Evolutionary conservation across 2,113 vertebrate species (phyloP), one percentile per base, ranked within the genome.

Genomic region (Spheniscus mendiculus): DNA sequence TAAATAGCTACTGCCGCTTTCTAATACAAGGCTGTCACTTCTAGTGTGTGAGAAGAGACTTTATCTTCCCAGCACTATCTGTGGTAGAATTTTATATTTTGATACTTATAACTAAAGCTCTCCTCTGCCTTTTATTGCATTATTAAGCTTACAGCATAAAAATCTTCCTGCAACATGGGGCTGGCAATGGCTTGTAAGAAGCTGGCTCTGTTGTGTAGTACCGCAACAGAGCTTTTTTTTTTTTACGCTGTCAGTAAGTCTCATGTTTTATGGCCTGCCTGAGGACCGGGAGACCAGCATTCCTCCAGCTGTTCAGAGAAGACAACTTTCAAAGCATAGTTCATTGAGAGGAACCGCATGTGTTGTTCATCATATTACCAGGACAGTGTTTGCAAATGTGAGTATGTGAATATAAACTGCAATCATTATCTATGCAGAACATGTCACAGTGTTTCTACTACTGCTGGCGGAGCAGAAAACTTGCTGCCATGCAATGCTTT

Each of bases 41-140:
- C 52, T 83, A 69, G 69, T 95, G 89, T 90, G 40, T 55, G 71
- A 88, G 87, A 90, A 93, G 85, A 87, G 95, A 83, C 67, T 89
- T 90, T 73, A 44, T 91, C 87, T 95, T 90, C 52, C 38, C 56
- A 23, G 40, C 32, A 26, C 38, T 47, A 26, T 74, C 38, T 67
- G 34, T 47, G 42, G 55, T 84, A 85, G 84, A 86, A 86, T 93
- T 93, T 96, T 96, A 29, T 94, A 59, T 97, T 97, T 97, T 96
- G 50, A 50, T 93, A 78, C 58, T 91, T 94, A 52, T 8, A 95
- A 93, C 91, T 95, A 92, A 94, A 91, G 63, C 79, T 93, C 59
- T 90, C n/a, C 30, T 87, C 63, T 93, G 56, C 78, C 55, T 96
- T 96, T 97, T 96, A 93, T 95, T 94, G 82, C 87, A 83, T 96